These are phyloP conservation scores for Schizaphis graminum DNA, from an alignment of 2,888 invertebrate genomes.

Conservation along the genomic window DNA sequence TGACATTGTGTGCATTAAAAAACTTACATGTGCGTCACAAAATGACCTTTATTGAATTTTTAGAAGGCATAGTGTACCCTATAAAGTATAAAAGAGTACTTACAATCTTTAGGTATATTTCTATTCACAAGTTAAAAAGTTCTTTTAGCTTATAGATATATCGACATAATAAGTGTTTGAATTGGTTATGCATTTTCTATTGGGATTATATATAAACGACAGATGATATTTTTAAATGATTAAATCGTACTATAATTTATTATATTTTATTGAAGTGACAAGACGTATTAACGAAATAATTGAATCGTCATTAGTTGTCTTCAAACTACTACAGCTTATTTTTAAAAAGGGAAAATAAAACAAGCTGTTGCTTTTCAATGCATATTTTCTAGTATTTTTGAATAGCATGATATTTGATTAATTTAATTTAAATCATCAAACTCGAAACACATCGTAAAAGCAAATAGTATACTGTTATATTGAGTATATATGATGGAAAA, in stretches of 20 bases:
- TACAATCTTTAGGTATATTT: background rate
- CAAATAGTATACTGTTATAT: background rate
- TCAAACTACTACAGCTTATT: background rate
- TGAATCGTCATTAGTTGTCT: background rate
- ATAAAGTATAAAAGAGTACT: background rate
- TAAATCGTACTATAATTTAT: background rate
- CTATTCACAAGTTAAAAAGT: background rate
- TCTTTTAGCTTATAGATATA: background rate
- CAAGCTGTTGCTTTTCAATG: background rate
- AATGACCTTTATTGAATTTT: background rate
- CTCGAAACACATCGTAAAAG: background rate
- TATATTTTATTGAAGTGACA: background rate
- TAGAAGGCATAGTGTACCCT: background rate
- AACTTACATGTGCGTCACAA: background rate
- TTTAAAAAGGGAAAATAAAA: background rate
- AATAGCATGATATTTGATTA: background rate
- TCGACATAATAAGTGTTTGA: background rate
- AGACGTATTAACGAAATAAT: background rate
- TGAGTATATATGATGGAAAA: background rate
- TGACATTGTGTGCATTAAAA: background rate
- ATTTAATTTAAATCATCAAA: background rate
- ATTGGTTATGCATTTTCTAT: background rate
- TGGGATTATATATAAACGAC: background rate
- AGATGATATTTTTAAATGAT: background rate
- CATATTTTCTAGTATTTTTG: background rate